phyloP scores from a whole-genome alignment of 2,888 invertebrate genomes.

The Parnassius glacialis region DNA sequence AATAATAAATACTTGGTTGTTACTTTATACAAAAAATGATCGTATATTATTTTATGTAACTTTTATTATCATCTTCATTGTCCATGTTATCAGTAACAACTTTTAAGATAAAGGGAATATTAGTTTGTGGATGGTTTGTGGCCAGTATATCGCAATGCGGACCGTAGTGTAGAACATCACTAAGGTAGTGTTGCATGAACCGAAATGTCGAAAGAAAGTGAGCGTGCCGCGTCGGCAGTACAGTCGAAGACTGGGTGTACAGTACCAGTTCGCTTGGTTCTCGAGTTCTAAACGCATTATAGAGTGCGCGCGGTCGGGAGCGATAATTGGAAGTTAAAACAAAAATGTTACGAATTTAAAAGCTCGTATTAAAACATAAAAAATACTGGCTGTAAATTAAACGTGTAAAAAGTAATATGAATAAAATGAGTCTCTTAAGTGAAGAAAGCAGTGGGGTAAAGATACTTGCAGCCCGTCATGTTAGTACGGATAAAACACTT shows the following conservation, averaged over 20 bases:
- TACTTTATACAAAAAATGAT: neutral
- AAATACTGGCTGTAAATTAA: slow-evolving; percentile 21
- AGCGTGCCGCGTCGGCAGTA: slow-evolving; percentile 51
- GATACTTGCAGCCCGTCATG: slow-evolving; percentile 56
- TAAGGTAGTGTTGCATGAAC: slow-evolving; percentile 52
- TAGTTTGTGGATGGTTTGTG: neutral
- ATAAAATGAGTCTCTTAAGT: slow-evolving; percentile 56
- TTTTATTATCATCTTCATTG: neutral
- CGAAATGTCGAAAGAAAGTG: slow-evolving; percentile 77
- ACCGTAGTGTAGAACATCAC: slow-evolving; percentile 37
- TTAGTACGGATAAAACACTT: slow-evolving; percentile 53
- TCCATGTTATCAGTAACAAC: neutral
- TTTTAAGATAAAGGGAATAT: neutral
- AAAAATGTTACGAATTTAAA: slow-evolving; percentile 19
- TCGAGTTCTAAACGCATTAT: slow-evolving; percentile 10
- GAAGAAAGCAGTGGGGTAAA: slow-evolving; percentile 51
- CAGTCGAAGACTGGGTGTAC: slow-evolving; percentile 30
- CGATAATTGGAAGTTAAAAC: slow-evolving; percentile 20
- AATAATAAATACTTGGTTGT: too few species aligned
- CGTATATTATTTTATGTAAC: neutral
- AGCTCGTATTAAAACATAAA: slow-evolving; percentile 8
- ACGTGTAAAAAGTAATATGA: slow-evolving; percentile 23
- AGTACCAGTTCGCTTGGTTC: slow-evolving; percentile 22
- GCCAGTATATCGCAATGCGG: neutral
- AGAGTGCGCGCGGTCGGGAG: slow-evolving; percentile 14